Evolutionary conservation across 2,797 vertebrate genomes (phyloP), one percentile per base, ranked within the genome.

Genomic region (Sebastes flavidus): DNA sequence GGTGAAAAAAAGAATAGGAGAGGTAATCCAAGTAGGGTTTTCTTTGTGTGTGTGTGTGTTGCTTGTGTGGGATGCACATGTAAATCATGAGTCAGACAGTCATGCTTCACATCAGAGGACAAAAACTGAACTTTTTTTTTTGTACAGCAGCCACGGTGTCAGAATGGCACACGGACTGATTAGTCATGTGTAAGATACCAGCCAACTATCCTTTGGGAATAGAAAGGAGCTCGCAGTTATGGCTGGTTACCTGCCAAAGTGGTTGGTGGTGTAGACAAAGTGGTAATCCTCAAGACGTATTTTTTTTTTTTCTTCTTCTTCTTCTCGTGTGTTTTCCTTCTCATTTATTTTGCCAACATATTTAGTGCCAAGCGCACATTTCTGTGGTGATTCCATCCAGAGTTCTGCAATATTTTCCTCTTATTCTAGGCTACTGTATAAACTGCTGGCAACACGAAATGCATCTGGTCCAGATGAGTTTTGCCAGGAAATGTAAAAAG

Each of bases 211-310:
- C 81, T 46, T 82, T 72, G 72, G 72, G 87, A 85, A 85, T 52
- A 65, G 73, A 81, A 61, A 70, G 75, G 59, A 75, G 86, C 83
- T 76, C 29, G 65, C 85, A 81, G 71, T 68, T 75, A 75, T 81
- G 75, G 38, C 74, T 90, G 91, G 89, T 90, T 79, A 88, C 85
- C 87, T 83, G 91, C 91, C 93, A 91, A 86, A 83, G 74, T 80
- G 87, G 77, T 89, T 79, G 81, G 71, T 59, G 74, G 68, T 84
- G 86, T 46, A 88, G 86, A 90, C 78, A 90, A 92, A 90, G 84
- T 90, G 83, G 78, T 92, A 91, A 92, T 92, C 87, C 90, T 91
- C 88, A 84, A 91, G 86, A 90, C 81, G 32, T 82, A n/a, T 84
- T 79, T 88, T 63, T 77, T 46, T 42, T 46, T 52, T 49, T 49